Evolutionary conservation across 2,797 vertebrate genomes (phyloP), one percentile per base, ranked within the genome.

Genomic region (Rhinogobio ventralis): DNA sequence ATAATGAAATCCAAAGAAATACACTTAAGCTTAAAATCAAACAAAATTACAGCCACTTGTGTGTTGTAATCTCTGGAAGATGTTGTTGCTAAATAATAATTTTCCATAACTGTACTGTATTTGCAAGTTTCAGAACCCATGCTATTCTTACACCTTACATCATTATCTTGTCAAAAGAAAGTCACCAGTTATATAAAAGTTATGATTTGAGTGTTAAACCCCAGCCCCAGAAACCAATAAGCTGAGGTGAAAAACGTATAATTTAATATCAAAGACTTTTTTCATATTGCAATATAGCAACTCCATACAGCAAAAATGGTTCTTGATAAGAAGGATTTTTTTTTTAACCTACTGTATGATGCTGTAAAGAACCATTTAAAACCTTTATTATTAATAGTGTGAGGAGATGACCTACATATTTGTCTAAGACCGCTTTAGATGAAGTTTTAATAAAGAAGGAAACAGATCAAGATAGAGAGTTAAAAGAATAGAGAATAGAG

Each of bases 381-480:
- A 55, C 4, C 13, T 39, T 71, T 82, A 73, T 66, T 68, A 39
- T 36, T 46, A 19, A 82, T 19, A 72, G 17, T 51, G 62, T 71
- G 2, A 17, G 5, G 46, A 72, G 39, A n/a, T 39, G 17, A 42
- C 25, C 39, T 67, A 75, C 42, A 64, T 83, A 36, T 83, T 36
- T 28, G 14, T 55, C 33, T 57, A 14, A 33, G 46, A 69, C 36
- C 17, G 23, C 36, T 23, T 36, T 86, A 46, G 17, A 30, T 72
- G 3, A 20, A 36, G 23, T 68, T n/a, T 39, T 71, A 7, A 64
- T 51, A 69, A 69, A 57, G 11, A 69, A 28, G 15, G 33, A 81
- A 25, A n/a, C 49, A 79, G 64, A 57, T 83, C 20, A 72, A 83
- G 45, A 53, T 19, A 71, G 28, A 72, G 45, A 30, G 9, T n/a